These are phyloP conservation scores for Ichneumoninae sp. DNA, from an alignment of 2,888 invertebrate genomes.

Conservation along the genomic window DNA sequence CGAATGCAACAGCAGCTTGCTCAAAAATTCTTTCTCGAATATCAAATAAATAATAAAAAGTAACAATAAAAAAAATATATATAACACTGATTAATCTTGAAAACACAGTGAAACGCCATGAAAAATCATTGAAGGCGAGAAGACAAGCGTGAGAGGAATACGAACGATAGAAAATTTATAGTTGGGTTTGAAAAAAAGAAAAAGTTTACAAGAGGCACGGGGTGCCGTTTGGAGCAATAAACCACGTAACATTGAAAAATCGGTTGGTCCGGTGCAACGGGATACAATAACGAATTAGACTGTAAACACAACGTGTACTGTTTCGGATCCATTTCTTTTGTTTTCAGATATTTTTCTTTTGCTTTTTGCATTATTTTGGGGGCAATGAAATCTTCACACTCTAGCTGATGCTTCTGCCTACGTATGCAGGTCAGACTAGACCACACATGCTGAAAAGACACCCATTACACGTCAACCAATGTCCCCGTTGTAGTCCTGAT, in stretches of 20 bases:
- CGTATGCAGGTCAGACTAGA: slow-evolving; percentile 84
- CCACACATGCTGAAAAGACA: slow-evolving; percentile 93
- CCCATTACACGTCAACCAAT: slow-evolving; percentile 93
- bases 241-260: slow-evolving; percentile 39
- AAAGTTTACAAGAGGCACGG: slow-evolving; percentile 5
- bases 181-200: not conserved
- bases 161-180: slow-evolving; percentile 27
- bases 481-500: slow-evolving; percentile 86
- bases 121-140: slow-evolving; percentile 11
- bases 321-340: slow-evolving; percentile 43
- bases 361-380: slow-evolving; percentile 44
- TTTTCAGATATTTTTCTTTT: slow-evolving; percentile 42
- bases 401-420: slow-evolving; percentile 75
- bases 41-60: slow-evolving; percentile 12
- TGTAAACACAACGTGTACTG: slow-evolving; percentile 39
- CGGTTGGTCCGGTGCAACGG: slow-evolving; percentile 9
- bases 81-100: not conserved
- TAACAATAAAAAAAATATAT: slow-evolving; percentile 17
- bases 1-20: slow-evolving; percentile 73
- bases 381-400: slow-evolving; percentile 59
- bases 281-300: slow-evolving; percentile 21
- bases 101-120: slow-evolving; percentile 1
- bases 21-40: slow-evolving; percentile 11
- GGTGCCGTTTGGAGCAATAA: not conserved
- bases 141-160: slow-evolving; percentile 4